These are phyloP conservation scores for Carcharodon carcharias DNA, from an alignment of 2,797 vertebrate species.

Conservation along the genomic window DNA sequence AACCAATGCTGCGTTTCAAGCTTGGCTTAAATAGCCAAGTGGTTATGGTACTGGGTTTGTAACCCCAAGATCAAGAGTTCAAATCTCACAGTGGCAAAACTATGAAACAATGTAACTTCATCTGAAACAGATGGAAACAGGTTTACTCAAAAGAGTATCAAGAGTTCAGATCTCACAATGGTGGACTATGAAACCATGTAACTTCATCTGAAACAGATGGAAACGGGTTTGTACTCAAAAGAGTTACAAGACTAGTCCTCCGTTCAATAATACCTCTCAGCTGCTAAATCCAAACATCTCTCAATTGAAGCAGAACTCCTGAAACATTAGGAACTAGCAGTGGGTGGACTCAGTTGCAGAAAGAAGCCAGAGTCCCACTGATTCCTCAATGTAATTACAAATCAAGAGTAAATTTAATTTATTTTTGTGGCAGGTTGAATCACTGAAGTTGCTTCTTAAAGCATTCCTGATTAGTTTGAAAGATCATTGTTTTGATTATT, in stretches of 20 bases:
- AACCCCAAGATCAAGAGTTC: too few relatives aligned
- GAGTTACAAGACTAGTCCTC: not conserved
- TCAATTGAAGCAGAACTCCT: not conserved
- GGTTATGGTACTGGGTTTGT: too few relatives aligned
- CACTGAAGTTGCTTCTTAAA: not conserved
- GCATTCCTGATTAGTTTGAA: not conserved
- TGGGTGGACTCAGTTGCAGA: not conserved
- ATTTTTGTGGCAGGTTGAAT: not conserved
- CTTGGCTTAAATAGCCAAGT: too few relatives aligned
- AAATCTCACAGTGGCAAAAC: too few relatives aligned
- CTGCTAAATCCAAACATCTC: not conserved
- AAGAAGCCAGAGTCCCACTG: not conserved
- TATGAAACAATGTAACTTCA: too few relatives aligned
- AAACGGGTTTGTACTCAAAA: too few relatives aligned
- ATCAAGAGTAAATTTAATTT: not conserved
- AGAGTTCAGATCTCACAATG: too few relatives aligned
- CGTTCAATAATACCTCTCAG: not conserved
- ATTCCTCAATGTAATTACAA: not conserved
- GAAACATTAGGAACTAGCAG: not conserved
- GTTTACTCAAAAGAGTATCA: too few relatives aligned
- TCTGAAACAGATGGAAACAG: too few relatives aligned
- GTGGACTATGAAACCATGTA: too few relatives aligned
- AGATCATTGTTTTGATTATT: not conserved
- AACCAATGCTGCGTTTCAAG: too few relatives aligned
- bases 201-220: too few relatives aligned